Percentiles rank a stretch among this genome's conserved stretches.
Evolutionary conservation across 2,113 vertebrate species (phyloP).

Genomic region (Rhizomys pruinosus): DNA sequence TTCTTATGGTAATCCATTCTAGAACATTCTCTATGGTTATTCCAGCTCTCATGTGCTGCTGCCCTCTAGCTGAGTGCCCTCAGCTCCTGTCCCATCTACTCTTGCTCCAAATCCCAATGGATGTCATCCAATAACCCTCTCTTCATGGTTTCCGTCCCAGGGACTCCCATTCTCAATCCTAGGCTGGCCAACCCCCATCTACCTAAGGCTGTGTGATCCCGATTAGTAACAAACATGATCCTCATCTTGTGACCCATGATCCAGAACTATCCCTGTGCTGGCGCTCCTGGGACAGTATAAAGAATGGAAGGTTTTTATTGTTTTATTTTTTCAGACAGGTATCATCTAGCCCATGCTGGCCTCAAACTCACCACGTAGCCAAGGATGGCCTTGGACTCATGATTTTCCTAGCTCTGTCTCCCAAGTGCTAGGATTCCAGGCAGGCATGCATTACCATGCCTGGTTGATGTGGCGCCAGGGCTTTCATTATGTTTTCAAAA

Average conservation of each 20-base stretch:
- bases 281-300: background rate
- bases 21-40: background rate
- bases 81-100: background rate
- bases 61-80: too few species aligned
- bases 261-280: background rate
- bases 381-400: background rate
- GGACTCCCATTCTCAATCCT: background rate
- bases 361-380: background rate
- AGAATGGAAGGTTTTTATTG: background rate
- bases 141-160: background rate
- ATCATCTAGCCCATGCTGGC: background rate
- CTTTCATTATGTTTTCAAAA: background rate
- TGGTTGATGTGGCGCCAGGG: background rate
- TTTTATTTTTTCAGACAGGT: background rate
- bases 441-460: background rate
- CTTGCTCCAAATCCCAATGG: background rate
- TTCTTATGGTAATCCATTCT: background rate
- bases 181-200: too few species aligned
- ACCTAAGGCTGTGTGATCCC: accelerated
- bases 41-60: background rate
- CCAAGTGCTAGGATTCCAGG: too few species aligned
- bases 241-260: background rate
- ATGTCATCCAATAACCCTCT: background rate
- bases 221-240: background rate
- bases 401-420: too few species aligned